Percentiles rank a stretch among this genome's conserved stretches.
phyloP scores from a whole-genome alignment of 2,888 invertebrate genomes.

The Polymixis lichenea region DNA sequence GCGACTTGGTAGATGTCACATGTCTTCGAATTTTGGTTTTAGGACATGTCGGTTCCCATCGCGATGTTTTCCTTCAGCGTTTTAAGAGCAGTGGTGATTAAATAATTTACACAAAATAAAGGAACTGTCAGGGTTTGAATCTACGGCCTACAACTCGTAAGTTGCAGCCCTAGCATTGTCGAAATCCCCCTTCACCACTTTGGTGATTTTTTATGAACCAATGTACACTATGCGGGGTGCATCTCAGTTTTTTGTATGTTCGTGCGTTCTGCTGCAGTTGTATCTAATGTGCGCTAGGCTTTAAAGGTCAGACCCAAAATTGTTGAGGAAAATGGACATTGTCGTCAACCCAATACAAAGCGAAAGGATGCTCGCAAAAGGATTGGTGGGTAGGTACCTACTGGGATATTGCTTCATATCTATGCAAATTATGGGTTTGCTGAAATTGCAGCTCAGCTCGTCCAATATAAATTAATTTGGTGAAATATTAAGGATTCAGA shows the following conservation, averaged over 20 bases:
- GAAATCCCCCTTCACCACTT: too few relatives aligned
- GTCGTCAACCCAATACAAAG: conserved; percentile 18
- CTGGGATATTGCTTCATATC: conserved; percentile 65
- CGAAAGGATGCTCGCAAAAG: conserved; percentile 36
- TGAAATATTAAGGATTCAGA: conserved; percentile 28
- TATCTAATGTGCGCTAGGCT: neutral
- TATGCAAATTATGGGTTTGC: conserved; percentile 62
- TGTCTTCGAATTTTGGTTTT: too few relatives aligned
- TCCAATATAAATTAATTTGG: conserved; percentile 55
- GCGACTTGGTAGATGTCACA: too few relatives aligned
- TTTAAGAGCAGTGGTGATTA: too few relatives aligned
- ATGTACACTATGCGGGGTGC: too few relatives aligned
- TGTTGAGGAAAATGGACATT: conserved; percentile 41
- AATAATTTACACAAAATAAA: too few relatives aligned
- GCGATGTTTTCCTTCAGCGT: too few relatives aligned
- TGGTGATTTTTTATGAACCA: too few relatives aligned
- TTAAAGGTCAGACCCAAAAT: conserved; percentile 42
- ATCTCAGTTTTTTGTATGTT: neutral
- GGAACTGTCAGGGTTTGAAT: too few relatives aligned
- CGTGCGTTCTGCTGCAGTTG: neutral
- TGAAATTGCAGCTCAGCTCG: conserved; percentile 40
- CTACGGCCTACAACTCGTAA: too few relatives aligned
- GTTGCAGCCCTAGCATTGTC: too few relatives aligned
- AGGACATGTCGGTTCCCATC: too few relatives aligned
- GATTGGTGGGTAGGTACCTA: conserved; percentile 12